A percentile compares a stretch with the other conserved stretches of the same genome.
These are phyloP conservation scores for Xestoiulus laeticollis DNA, from an alignment of 2,888 invertebrate genomes.

Conservation along the genomic window DNA sequence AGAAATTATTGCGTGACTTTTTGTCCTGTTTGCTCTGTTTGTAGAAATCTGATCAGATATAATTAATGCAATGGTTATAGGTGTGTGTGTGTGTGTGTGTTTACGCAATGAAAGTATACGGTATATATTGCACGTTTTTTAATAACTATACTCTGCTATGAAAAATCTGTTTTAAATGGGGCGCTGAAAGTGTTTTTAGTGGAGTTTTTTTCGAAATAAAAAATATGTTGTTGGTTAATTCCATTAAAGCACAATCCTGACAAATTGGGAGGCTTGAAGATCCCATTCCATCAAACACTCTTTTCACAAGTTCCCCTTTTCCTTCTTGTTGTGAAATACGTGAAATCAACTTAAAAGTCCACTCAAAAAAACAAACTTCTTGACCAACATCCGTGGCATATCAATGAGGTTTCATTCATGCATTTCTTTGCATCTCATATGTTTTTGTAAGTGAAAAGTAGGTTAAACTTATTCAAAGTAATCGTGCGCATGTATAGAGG, in stretches of 20 bases:
- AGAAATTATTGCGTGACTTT: no score
- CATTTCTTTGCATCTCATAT: neutral
- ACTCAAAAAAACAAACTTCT: neutral
- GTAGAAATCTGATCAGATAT: neutral
- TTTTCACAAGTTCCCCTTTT: neutral
- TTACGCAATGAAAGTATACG: neutral
- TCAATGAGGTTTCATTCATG: conserved; percentile 9
- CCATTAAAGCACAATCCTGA: neutral
- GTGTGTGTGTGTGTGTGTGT: no score
- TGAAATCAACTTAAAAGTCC: conserved; percentile 4
- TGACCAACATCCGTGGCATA: neutral
- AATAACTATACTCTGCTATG: neutral
- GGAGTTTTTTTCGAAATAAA: neutral
- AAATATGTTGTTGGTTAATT: neutral
- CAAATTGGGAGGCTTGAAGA: conserved; percentile 12
- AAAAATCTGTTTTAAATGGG: neutral
- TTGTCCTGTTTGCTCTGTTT: neutral
- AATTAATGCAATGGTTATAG: neutral
- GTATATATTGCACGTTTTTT: neutral
- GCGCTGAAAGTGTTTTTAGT: neutral
- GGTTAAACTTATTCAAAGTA: neutral
- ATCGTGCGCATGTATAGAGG: neutral
- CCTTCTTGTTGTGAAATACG: conserved; percentile 17
- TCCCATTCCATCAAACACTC: conserved; percentile 3
- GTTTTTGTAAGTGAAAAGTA: conserved; percentile 9